Percentiles rank a stretch among this genome's conserved stretches.
These are phyloP conservation scores for Elmis aenea DNA, from an alignment of 2,888 invertebrate species.

Conservation along the genomic window DNA sequence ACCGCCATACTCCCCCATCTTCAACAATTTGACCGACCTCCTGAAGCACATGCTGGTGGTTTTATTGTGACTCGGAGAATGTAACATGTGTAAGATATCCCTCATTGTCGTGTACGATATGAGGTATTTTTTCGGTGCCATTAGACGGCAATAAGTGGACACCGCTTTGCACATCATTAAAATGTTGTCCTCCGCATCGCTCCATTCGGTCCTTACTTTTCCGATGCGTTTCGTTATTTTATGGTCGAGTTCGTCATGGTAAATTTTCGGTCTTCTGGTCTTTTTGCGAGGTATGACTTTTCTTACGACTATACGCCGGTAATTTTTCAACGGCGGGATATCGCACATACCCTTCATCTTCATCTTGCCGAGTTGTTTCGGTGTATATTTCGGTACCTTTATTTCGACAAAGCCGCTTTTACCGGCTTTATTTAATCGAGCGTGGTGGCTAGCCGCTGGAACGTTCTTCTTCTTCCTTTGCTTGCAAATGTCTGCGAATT, in stretches of 20 bases:
- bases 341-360: slow-evolving; percentile 12
- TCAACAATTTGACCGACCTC: slow-evolving; percentile 43
- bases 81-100: slow-evolving; percentile 52
- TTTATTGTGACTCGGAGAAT: slow-evolving; percentile 56
- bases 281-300: slow-evolving; percentile 17
- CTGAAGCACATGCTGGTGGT: slow-evolving; percentile 65
- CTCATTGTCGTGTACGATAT: slow-evolving; percentile 49
- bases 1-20: too few species aligned
- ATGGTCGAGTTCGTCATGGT: slow-evolving; percentile 62
- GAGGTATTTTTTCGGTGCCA: slow-evolving; percentile 40
- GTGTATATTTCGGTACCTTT: slow-evolving; percentile 1
- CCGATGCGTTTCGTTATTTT: slow-evolving; percentile 59
- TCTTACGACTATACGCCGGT: slow-evolving; percentile 3
- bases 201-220: slow-evolving; percentile 60
- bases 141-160: slow-evolving; percentile 51
- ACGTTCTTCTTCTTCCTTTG: not conserved
- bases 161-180: slow-evolving; percentile 64
- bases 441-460: not conserved
- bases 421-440: not conserved
- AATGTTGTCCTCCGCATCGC: slow-evolving; percentile 62
- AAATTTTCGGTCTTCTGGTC: slow-evolving; percentile 29
- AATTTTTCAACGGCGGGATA: not conserved
- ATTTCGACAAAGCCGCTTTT: too few species aligned
- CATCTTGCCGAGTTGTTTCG: not conserved
- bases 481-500: not conserved